Percentiles rank a stretch among this genome's conserved stretches.
phyloP scores from a whole-genome alignment of 2,113 vertebrate genomes.

The Dasyurus viverrinus region DNA sequence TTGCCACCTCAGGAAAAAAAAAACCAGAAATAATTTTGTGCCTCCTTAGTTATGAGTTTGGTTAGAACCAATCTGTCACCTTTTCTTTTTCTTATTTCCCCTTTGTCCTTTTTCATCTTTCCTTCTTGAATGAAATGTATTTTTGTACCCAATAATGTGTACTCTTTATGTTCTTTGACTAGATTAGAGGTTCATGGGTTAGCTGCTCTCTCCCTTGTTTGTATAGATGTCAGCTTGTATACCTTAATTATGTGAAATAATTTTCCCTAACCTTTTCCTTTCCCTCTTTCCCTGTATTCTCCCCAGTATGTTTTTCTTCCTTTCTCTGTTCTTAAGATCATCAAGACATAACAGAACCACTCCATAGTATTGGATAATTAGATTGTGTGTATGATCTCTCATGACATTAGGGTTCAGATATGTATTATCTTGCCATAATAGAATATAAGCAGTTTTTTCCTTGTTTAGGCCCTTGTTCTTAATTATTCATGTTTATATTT shows the following conservation, averaged over 20 bases:
- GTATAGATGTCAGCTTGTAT: not conserved
- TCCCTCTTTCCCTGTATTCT: not conserved
- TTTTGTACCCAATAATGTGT: not conserved
- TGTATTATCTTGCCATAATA: not conserved
- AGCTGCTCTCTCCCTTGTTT: not conserved
- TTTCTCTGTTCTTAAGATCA: not conserved
- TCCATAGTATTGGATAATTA: not conserved
- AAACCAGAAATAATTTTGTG: not conserved
- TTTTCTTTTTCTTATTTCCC: not conserved
- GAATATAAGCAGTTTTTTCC: not conserved
- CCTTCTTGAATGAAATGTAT: not conserved
- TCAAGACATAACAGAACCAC: not conserved
- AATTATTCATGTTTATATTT: not conserved
- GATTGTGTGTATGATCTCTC: not conserved
- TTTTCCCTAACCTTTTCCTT: not conserved
- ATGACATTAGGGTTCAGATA: not conserved
- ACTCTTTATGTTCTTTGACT: not conserved
- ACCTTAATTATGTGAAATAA: not conserved
- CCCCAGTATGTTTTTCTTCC: not conserved
- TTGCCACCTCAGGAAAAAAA: too few species aligned
- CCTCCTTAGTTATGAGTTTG: not conserved
- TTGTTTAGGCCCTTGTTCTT: not conserved
- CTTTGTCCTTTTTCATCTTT: not conserved
- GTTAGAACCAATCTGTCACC: not conserved
- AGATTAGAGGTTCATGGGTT: not conserved